Percentiles rank a stretch among this genome's conserved stretches.
phyloP scores from a whole-genome alignment of 1,140 invertebrate species.

The Danaus melanippus region DNA sequence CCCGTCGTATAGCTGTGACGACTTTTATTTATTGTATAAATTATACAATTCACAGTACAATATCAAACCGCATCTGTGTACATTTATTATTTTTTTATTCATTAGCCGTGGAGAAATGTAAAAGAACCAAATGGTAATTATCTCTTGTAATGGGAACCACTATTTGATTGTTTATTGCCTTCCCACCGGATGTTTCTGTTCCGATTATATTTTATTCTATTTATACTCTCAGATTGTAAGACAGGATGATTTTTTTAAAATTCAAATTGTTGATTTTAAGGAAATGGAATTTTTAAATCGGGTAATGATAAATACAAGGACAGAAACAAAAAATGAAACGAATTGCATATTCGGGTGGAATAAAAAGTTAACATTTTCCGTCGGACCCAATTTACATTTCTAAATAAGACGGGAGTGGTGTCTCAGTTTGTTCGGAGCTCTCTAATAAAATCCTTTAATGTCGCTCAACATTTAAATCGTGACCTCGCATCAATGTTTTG shows the following conservation, averaged over 20 bases:
- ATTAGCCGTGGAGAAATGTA: slow-evolving; percentile 29
- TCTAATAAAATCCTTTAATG: slow-evolving; percentile 46
- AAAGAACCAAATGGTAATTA: too few species aligned
- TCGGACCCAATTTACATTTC: slow-evolving; percentile 38
- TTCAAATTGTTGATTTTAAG: too few species aligned
- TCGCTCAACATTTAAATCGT: slow-evolving; percentile 26
- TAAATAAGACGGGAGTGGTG: slow-evolving; percentile 32
- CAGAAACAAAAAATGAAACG: too few species aligned
- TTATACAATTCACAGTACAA: too few species aligned
- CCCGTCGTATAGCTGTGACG: too few species aligned
- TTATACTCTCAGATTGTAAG: slow-evolving; percentile 14
- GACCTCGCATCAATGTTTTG: slow-evolving; percentile 26
- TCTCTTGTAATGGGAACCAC: slow-evolving; percentile 15
- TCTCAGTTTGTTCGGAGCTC: slow-evolving; percentile 41
- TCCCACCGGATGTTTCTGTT: slow-evolving; percentile 52
- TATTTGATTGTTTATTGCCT: slow-evolving; percentile 57
- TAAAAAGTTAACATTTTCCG: slow-evolving; percentile 34
- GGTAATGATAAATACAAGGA: too few species aligned
- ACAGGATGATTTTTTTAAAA: too few species aligned
- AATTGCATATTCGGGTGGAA: slow-evolving; percentile 2
- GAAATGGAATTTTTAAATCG: too few species aligned
- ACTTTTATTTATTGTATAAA: too few species aligned
- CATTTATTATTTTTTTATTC: slow-evolving; percentile 22
- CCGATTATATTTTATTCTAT: slow-evolving; percentile 34
- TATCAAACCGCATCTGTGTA: too few species aligned